Evolutionary conservation across 2,797 vertebrate genomes (phyloP).

Genomic region (Thalassophryne amazonica): DNA sequence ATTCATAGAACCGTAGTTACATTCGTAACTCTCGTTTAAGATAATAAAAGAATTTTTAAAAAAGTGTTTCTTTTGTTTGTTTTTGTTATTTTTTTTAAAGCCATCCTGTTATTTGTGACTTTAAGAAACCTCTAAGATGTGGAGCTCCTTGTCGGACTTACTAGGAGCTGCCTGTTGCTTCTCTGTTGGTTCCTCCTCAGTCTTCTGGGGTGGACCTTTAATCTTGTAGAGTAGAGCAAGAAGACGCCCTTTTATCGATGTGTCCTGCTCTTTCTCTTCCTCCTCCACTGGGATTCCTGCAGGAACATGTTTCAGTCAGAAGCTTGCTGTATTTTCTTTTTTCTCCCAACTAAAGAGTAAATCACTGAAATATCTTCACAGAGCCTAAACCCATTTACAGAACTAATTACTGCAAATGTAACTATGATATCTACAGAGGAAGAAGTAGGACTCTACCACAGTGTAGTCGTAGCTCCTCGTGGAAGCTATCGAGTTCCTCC

Average conservation of each 20-base stretch:
- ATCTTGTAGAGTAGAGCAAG: constrained; percentile 90
- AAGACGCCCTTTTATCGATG: constrained; percentile 90
- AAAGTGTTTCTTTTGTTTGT: too few relatives aligned
- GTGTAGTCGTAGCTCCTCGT: constrained; percentile 92
- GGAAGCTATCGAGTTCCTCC: constrained; percentile 90
- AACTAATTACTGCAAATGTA: not conserved
- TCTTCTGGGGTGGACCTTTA: constrained; percentile 88
- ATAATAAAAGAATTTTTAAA: too few relatives aligned
- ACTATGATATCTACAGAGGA: not conserved
- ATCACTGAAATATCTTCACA: too few relatives aligned
- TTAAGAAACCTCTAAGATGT: too few relatives aligned
- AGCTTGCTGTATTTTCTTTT: not conserved
- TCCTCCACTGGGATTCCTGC: constrained; percentile 94
- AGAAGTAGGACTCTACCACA: constrained; percentile 80
- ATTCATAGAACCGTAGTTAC: too few relatives aligned
- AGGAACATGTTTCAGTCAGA: constrained; percentile 9
- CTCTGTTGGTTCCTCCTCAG: constrained; percentile 82
- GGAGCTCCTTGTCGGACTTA: too few relatives aligned
- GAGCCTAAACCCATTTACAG: not conserved
- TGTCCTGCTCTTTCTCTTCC: constrained; percentile 88
- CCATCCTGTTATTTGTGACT: too few relatives aligned
- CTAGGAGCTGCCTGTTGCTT: constrained; percentile 86
- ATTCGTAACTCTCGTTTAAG: too few relatives aligned
- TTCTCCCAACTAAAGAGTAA: too few relatives aligned
- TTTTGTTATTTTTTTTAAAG: too few relatives aligned